Percentiles rank a stretch among this genome's conserved stretches.
These are phyloP conservation scores for Neosilurus hyrtlii DNA, from an alignment of 2,797 vertebrate species.

Conservation along the genomic window DNA sequence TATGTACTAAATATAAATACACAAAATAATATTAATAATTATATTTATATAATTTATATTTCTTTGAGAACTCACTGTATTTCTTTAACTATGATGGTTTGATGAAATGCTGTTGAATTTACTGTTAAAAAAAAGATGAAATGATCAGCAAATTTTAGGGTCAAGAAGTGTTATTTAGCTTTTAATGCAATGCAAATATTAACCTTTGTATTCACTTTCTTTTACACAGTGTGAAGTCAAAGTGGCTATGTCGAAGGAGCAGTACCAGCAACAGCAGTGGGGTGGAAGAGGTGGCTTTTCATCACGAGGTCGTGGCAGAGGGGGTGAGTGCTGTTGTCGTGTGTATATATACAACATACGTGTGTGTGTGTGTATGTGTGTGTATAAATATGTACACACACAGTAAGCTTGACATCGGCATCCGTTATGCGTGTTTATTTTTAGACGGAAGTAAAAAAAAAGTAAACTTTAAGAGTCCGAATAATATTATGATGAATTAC, in stretches of 20 bases:
- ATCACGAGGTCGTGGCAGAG: slow-evolving; percentile 87
- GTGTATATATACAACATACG: not conserved
- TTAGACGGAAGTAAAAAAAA: not conserved
- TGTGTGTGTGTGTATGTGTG: too few species aligned
- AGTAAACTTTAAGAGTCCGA: not conserved
- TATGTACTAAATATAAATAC: too few species aligned
- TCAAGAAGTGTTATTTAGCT: not conserved
- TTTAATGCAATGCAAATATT: not conserved
- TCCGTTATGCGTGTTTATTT: not conserved
- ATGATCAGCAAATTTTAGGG: not conserved
- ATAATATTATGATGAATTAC: not conserved
- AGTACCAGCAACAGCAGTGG: slow-evolving; percentile 98
- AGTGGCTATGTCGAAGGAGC: slow-evolving; percentile 98
- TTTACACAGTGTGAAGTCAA: slow-evolving; percentile 92
- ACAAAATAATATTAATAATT: not conserved
- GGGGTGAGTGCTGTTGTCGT: slow-evolving; percentile 73
- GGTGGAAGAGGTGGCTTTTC: slow-evolving; percentile 87
- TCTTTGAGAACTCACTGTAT: not conserved
- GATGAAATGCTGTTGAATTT: not conserved
- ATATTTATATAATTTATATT: not conserved
- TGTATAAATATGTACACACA: not conserved
- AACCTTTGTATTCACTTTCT: not conserved
- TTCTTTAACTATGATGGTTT: not conserved
- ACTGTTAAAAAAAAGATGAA: not conserved
- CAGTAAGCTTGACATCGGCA: not conserved